Percentiles rank a stretch among this genome's conserved stretches.
Evolutionary conservation across 2,888 invertebrate species (phyloP).

Genomic region (Vesta saturnalis): DNA sequence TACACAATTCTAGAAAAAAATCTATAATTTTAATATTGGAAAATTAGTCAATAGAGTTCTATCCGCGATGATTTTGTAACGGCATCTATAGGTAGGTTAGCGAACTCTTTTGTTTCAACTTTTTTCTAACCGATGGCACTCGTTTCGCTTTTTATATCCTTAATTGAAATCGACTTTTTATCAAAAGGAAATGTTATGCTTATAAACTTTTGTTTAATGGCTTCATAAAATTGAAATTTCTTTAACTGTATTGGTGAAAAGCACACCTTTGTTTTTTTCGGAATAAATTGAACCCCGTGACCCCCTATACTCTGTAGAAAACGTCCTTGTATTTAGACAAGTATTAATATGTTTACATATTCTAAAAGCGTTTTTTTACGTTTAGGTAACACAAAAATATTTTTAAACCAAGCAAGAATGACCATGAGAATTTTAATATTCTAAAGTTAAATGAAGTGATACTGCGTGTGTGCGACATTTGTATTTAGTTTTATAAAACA

Average conservation of each 20-base stretch:
- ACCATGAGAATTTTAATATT: conserved; percentile 11
- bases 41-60: no score
- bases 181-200: no score
- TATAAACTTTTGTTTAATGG: no score
- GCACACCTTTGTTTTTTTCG: no score
- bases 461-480: neutral
- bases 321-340: conserved; percentile 10
- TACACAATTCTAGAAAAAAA: no score
- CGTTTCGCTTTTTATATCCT: neutral
- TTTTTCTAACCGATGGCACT: neutral
- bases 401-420: conserved; percentile 3
- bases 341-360: conserved; percentile 12
- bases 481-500: no score
- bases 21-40: no score
- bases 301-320: no score
- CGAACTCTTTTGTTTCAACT: neutral
- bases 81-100: neutral
- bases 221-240: neutral
- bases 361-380: neutral
- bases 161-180: no score
- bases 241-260: no score
- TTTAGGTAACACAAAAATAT: conserved; percentile 11
- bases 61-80: no score
- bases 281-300: neutral
- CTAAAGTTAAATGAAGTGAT: neutral